phyloP scores from a whole-genome alignment of 1,140 invertebrate genomes.

The Scaptomyza hsui region DNA sequence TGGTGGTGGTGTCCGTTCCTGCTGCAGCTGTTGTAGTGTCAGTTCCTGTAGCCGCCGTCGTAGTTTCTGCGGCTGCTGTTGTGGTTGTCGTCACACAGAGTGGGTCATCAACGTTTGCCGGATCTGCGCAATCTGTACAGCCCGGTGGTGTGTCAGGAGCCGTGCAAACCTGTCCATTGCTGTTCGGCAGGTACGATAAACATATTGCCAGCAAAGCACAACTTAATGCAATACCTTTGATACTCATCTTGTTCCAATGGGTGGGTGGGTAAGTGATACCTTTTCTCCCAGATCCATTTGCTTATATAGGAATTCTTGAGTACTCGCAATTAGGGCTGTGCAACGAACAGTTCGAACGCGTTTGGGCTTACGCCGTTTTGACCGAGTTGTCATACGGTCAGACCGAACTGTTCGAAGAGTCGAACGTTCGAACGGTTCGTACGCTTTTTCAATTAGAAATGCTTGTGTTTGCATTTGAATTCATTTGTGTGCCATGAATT shows the following conservation, averaged over 20 bases:
- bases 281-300: not conserved
- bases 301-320: conserved; percentile 7
- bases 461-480: too few species aligned
- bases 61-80: not conserved
- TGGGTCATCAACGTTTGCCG: too few species aligned
- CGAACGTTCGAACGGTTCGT: too few species aligned
- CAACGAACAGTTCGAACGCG: too few species aligned
- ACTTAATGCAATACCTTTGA: not conserved
- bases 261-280: conserved; percentile 15
- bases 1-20: not conserved
- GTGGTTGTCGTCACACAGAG: not conserved
- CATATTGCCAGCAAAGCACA: conserved; percentile 19
- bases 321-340: too few species aligned
- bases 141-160: not conserved
- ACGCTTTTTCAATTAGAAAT: too few species aligned
- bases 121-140: not conserved
- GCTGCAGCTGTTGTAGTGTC: too few species aligned
- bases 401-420: too few species aligned
- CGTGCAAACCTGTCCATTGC: not conserved
- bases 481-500: too few species aligned
- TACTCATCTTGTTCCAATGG: conserved; percentile 11
- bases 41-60: not conserved
- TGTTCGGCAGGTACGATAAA: conserved; percentile 1
- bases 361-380: too few species aligned
- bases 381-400: too few species aligned